Base-by-base conservation (phyloP, 2,888 invertebrate genomes). In the Brenthis daphne region DNA sequence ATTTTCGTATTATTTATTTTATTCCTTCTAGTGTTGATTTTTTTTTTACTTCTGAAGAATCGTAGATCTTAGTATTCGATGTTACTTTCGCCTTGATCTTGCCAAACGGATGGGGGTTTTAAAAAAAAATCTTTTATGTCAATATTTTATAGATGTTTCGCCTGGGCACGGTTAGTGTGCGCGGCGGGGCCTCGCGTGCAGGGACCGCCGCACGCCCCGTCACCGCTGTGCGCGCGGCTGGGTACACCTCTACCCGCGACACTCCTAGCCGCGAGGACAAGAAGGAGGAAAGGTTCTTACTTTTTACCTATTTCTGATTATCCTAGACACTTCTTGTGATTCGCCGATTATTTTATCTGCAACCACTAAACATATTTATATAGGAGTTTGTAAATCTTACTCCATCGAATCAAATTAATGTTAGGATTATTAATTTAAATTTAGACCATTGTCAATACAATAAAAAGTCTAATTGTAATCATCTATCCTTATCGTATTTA, bases 191-290 rank as follows among this genome's bases (percentile, higher is more conserved):
- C 57, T 87, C 89, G 0, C 86, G 91, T 3, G 88, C 85, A 6
- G 90, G 88, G 61, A 90, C 90, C 0, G 90, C 83, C 60, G 94
- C 93, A 33, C 86, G 99, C 68, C 99, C 99, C 0, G 98, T 99
- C 94, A 99, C 99, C 3, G 99, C 99, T 2, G 98, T 99, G 53
- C 94, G 98, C 68, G 99, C 98, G 11, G 99, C 98, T 37, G 99
- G 99, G 1, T 99, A 98, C 86, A 98, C 98, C 5, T 98, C 94
- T 72, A 96, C 97, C 80, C 96, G 98, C 84, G 97, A 98, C 70
- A 95, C 96, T 77, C 96, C 96, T 75, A 94, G 95, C 8, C 91
- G 95, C 61, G 96, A 96, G 81, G 94, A 94, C 65, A 96, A 95
- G 80, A 95, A 94, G 78, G 97, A 97, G 83, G 97, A 97, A 81